Conservation (phyloP, 2,797 vertebrate genomes). For the Lagodon rhomboides region DNA sequence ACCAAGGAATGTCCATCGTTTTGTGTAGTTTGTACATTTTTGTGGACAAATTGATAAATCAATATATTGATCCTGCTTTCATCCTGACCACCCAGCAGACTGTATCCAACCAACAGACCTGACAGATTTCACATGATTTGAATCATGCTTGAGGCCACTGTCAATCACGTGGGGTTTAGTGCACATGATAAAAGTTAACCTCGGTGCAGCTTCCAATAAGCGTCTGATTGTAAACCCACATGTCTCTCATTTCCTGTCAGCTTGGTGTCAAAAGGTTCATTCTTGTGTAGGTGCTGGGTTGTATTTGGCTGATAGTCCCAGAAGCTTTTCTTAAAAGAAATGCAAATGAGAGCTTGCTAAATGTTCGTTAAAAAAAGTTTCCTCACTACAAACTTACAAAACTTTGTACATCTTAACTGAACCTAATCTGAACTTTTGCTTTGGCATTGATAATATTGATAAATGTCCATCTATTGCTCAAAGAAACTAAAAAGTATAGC, state of each 20-base stretch:
- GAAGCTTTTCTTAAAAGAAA: not conserved
- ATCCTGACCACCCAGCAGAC: not conserved
- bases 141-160: not conserved
- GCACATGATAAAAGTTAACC: conserved; percentile 24
- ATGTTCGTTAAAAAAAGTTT: not conserved
- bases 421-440: not conserved
- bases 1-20: no score
- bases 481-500: not conserved
- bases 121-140: conserved; percentile 58
- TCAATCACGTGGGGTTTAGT: conserved; percentile 48
- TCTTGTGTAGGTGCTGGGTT: not conserved
- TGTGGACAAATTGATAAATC: not conserved
- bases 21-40: not conserved
- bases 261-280: not conserved
- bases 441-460: not conserved
- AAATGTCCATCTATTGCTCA: not conserved
- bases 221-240: conserved; percentile 30
- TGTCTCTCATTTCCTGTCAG: conserved; percentile 62
- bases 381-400: not conserved
- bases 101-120: not conserved
- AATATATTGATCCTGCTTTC: not conserved
- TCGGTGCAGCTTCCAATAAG: conserved; percentile 49
- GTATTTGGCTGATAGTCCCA: not conserved
- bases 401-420: no score
- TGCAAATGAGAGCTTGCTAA: not conserved